phyloP scores from a whole-genome alignment of 2,113 vertebrate species.

The Leptobrachium leishanense region DNA sequence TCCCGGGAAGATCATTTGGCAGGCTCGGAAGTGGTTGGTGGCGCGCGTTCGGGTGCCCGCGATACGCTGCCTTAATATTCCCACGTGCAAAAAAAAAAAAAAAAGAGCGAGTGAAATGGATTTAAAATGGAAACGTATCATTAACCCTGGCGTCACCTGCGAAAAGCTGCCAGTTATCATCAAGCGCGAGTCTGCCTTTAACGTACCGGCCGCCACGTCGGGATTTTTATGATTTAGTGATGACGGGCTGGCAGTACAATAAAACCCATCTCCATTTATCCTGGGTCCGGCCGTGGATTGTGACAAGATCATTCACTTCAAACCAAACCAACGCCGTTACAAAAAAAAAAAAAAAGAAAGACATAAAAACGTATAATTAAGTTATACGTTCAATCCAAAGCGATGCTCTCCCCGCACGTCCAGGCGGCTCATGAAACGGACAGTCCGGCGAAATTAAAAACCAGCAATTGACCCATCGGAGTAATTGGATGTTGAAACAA shows the following conservation, averaged over 20 bases:
- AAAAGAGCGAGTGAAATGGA: not conserved
- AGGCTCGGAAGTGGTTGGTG: constrained; percentile 1
- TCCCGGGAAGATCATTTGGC: constrained; percentile 19
- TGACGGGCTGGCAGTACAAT: not conserved
- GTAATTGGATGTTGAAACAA: constrained; percentile 37
- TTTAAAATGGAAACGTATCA: not conserved
- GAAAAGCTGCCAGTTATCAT: not conserved
- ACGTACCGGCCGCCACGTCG: not conserved
- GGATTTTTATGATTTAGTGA: not conserved
- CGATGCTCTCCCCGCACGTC: not conserved
- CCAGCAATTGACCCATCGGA: constrained; percentile 9
- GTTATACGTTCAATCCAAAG: not conserved
- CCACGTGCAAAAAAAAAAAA: too few species aligned
- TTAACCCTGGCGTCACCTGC: constrained; percentile 18
- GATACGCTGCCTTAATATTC: constrained; percentile 8
- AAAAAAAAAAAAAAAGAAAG: not conserved
- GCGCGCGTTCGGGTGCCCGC: not conserved
- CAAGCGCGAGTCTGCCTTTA: not conserved
- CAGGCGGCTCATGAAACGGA: constrained; percentile 4
- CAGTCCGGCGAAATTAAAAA: not conserved
- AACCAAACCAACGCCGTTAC: too few species aligned
- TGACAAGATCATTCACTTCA: too few species aligned
- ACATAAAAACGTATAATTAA: not conserved
- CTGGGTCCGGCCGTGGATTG: too few species aligned
- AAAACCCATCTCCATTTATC: constrained; percentile 1